Percentiles rank a stretch among this genome's conserved stretches.
These are phyloP conservation scores for Doryteuthis pealeii DNA, from an alignment of 1,140 invertebrate genomes.

Conservation along the genomic window DNA sequence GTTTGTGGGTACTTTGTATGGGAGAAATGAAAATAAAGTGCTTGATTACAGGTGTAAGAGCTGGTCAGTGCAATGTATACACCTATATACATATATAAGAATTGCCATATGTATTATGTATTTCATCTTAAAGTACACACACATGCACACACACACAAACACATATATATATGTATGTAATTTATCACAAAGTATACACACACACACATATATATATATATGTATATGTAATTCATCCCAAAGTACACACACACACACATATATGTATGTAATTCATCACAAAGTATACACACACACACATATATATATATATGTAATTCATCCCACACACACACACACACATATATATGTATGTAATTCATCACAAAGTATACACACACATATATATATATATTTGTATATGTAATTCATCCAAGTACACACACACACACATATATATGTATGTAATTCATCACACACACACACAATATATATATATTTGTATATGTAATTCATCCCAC, in stretches of 20 bases:
- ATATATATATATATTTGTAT: conserved; percentile 1
- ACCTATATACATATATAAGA: neutral
- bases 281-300: neutral
- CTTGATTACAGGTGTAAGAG: too few relatives aligned
- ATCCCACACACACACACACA: neutral
- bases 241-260: neutral
- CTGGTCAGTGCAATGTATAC: too few relatives aligned
- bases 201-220: conserved; percentile 16
- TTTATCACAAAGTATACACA: neutral
- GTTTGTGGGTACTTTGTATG: too few relatives aligned
- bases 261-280: neutral
- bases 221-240: neutral
- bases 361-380: neutral
- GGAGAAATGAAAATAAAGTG: too few relatives aligned
- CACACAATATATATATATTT: conserved; percentile 15
- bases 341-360: neutral
- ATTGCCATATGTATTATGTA: neutral
- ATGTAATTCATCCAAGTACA: neutral
- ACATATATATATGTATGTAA: conserved; percentile 13
- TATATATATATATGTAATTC: neutral
- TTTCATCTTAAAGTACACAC: neutral
- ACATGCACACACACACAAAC: neutral
- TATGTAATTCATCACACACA: neutral
- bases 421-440: neutral
- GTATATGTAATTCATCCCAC: neutral